Evolutionary conservation across 2,797 vertebrate genomes (phyloP).

Genomic region (Tenualosa ilisha): DNA sequence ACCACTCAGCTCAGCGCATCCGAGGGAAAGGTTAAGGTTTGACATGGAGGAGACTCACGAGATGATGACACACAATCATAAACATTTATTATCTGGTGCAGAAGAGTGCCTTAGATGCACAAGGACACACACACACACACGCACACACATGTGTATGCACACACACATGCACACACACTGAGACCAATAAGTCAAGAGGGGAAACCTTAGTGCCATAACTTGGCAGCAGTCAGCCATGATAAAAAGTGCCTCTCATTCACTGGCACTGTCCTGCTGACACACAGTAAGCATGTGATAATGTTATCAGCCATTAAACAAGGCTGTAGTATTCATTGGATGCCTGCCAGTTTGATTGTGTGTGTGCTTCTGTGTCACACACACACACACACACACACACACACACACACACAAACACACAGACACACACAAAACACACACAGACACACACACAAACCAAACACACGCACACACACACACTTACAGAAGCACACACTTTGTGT

Average conservation of each 20-base stretch:
- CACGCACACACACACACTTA: no score
- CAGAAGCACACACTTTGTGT: not conserved
- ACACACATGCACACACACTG: not conserved
- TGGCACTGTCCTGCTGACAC: slow-evolving; percentile 34
- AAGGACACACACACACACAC: slow-evolving; percentile 37
- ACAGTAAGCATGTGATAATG: slow-evolving; percentile 52
- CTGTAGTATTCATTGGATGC: slow-evolving; percentile 71
- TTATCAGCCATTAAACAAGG: slow-evolving; percentile 64
- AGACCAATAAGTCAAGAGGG: not conserved
- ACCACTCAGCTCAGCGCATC: slow-evolving; percentile 17
- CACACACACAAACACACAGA: no score
- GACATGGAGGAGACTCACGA: not conserved
- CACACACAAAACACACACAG: no score
- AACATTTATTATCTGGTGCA: not conserved
- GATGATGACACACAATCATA: slow-evolving; percentile 6
- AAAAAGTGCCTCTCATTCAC: slow-evolving; percentile 22
- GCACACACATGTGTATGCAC: slow-evolving; percentile 25
- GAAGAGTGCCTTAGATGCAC: slow-evolving; percentile 23
- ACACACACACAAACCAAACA: no score
- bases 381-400: no score
- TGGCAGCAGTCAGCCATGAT: slow-evolving; percentile 5
- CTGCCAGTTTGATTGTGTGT: slow-evolving; percentile 60
- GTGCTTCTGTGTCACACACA: slow-evolving; percentile 38
- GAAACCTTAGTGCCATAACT: slow-evolving; percentile 13
- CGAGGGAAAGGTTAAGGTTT: not conserved